phyloP scores from a whole-genome alignment of 1,140 invertebrate genomes.

The Cydia strobilella region DNA sequence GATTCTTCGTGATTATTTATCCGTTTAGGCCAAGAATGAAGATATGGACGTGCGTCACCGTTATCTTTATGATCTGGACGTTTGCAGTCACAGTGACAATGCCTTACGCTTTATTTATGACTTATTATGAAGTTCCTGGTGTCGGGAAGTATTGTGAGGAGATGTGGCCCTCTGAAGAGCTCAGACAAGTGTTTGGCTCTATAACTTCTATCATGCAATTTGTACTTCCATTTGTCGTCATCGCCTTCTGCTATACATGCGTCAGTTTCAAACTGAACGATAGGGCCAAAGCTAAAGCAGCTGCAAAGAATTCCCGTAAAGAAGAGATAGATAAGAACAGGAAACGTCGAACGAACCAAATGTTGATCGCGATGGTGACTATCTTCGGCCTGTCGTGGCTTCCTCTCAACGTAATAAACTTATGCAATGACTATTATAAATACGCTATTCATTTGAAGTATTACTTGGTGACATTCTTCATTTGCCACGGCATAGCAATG shows the following conservation, averaged over 20 bases:
- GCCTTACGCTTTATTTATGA: conserved; percentile 96
- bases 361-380: conserved; percentile 98
- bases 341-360: conserved; percentile 91
- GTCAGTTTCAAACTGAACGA: conserved; percentile 94
- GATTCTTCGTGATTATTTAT: conserved; percentile 98
- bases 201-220: conserved; percentile 96
- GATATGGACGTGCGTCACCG: conserved; percentile 88
- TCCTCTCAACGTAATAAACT: conserved; percentile 95
- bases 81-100: conserved; percentile 93
- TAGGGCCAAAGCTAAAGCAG: conserved; percentile 87
- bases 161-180: conserved; percentile 91
- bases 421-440: conserved; percentile 91
- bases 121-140: conserved; percentile 63
- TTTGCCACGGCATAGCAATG: conserved; percentile 96
- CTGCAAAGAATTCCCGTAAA: conserved; percentile 85
- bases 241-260: conserved; percentile 96
- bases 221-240: conserved; percentile 95
- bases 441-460: conserved; percentile 87
- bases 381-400: conserved; percentile 98
- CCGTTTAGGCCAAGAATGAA: conserved; percentile 97
- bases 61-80: conserved; percentile 96
- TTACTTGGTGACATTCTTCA: conserved; percentile 93
- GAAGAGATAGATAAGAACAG: conserved; percentile 88
- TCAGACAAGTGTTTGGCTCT: conserved; percentile 90
- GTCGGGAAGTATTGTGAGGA: conserved; percentile 89